Evolutionary conservation across 2,113 vertebrate species (phyloP).

Genomic region (Arothron firmamentum): DNA sequence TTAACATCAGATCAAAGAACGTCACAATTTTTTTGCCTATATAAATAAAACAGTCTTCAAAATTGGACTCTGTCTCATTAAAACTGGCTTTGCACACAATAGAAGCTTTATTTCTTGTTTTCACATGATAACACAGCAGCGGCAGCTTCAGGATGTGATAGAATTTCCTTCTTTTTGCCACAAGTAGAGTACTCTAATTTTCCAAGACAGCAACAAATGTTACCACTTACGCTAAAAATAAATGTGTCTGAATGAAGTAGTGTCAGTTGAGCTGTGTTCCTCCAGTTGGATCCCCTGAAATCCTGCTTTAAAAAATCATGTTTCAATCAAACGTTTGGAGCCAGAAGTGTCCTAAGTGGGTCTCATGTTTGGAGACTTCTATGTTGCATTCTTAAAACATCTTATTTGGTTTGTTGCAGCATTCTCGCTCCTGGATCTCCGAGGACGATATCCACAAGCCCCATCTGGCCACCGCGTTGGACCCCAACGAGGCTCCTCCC

Average conservation of each 20-base stretch:
- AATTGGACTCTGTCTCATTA: neutral
- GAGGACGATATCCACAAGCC: conserved; percentile 91
- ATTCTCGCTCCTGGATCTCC: conserved; percentile 86
- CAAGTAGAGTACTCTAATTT: fast-evolving
- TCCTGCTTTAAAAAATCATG: too few species aligned
- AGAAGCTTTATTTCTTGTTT: neutral
- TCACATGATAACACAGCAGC: neutral
- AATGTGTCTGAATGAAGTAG: too few species aligned
- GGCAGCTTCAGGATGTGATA: neutral
- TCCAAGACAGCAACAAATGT: too few species aligned
- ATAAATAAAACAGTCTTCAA: neutral
- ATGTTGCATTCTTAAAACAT: neutral
- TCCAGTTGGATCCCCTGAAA: too few species aligned
- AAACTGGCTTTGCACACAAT: neutral
- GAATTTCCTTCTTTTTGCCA: conserved; percentile 1
- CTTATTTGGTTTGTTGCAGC: conserved; percentile 53
- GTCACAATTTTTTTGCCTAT: too few species aligned
- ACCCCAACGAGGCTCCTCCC: conserved; percentile 27
- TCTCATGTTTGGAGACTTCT: neutral
- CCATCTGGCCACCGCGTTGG: conserved; percentile 19
- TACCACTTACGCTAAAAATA: too few species aligned
- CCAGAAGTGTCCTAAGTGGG: neutral
- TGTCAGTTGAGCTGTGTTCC: too few species aligned
- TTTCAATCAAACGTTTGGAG: neutral
- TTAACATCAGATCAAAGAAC: neutral